Evolutionary conservation across 2,888 invertebrate genomes (phyloP).

Genomic region (Sylvicola cinctus): DNA sequence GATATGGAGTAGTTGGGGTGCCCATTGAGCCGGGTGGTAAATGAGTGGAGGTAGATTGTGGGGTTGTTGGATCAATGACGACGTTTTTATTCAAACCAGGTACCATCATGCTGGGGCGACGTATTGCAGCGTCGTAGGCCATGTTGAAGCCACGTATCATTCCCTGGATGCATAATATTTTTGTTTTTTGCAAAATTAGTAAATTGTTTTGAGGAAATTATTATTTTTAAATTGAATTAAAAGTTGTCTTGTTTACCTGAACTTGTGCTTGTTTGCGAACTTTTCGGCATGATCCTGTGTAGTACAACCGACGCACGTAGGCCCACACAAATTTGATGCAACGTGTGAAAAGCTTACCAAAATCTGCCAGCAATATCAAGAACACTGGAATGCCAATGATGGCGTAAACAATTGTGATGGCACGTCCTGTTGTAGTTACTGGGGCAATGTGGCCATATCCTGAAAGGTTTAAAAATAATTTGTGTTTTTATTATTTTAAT

Average conservation of each 20-base stretch:
- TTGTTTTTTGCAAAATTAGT: too few species aligned
- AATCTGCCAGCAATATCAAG: conserved; percentile 80
- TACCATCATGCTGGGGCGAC: conserved; percentile 47
- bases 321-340: conserved; percentile 81
- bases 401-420: conserved; percentile 82
- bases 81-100: conserved; percentile 18
- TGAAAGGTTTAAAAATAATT: conserved; percentile 26
- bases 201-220: neutral
- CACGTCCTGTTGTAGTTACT: conserved; percentile 64
- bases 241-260: conserved; percentile 30
- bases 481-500: neutral
- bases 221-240: neutral
- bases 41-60: conserved; percentile 15
- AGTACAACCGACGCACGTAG: conserved; percentile 61
- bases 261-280: conserved; percentile 55
- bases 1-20: conserved; percentile 56
- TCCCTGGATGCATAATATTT: conserved; percentile 31
- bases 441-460: conserved; percentile 96
- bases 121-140: conserved; percentile 57
- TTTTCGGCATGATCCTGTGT: conserved; percentile 63
- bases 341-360: conserved; percentile 83
- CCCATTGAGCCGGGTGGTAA: conserved; percentile 21
- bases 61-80: conserved; percentile 13
- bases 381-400: conserved; percentile 91
- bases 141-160: conserved; percentile 67